phyloP scores from a whole-genome alignment of 1,140 invertebrate genomes.

The Drosophila sturtevanti region DNA sequence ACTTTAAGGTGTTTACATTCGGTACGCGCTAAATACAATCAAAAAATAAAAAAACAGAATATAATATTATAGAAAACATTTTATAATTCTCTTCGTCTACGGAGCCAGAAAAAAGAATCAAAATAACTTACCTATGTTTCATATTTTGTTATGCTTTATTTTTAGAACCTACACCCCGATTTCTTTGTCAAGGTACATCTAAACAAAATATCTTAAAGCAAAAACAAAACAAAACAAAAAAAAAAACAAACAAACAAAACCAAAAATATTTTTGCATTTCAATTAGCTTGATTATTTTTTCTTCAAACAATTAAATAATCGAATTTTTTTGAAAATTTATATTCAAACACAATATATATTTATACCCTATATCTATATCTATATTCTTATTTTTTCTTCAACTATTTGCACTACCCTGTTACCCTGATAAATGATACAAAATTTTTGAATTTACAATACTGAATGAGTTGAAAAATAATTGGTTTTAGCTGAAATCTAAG shows the following conservation, averaged over 20 bases:
- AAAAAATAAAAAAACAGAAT: neutral
- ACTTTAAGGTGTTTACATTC: neutral
- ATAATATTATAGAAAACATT: neutral
- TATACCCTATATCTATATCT: neutral
- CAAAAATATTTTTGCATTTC: slow-evolving; percentile 65
- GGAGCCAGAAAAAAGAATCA: slow-evolving; percentile 27
- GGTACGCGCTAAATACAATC: neutral
- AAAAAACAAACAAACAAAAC: neutral
- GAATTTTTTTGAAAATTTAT: slow-evolving; percentile 31
- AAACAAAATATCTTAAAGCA: slow-evolving; percentile 61
- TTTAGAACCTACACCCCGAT: slow-evolving; percentile 82
- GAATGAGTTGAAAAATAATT: neutral
- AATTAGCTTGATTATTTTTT: slow-evolving; percentile 54
- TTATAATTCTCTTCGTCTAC: slow-evolving; percentile 16
- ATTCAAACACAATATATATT: slow-evolving; percentile 22
- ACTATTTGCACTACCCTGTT: neutral
- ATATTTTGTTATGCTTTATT: slow-evolving; percentile 78
- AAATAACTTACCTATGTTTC: slow-evolving; percentile 69
- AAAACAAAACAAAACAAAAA: slow-evolving; percentile 26
- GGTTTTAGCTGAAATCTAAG: neutral
- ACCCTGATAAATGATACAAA: neutral
- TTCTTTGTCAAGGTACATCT: slow-evolving; percentile 81
- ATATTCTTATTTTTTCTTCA: neutral
- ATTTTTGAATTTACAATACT: neutral
- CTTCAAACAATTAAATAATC: slow-evolving; percentile 66